Base-by-base conservation (phyloP, 2,113 vertebrate species). In the Rhinichthys klamathensis region DNA sequence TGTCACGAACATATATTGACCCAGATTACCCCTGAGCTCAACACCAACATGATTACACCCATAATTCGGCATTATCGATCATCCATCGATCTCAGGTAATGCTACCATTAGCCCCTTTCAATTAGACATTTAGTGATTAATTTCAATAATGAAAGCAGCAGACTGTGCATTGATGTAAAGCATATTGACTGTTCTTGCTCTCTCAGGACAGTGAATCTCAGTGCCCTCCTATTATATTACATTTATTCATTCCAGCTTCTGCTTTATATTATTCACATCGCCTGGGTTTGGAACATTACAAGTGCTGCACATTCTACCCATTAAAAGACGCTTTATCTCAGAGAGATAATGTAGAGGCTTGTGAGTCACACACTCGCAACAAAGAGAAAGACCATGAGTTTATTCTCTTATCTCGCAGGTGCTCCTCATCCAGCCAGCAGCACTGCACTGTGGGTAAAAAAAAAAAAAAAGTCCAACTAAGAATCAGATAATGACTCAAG, bases 311-410 rank as follows among this genome's bases (percentile, higher is more conserved):
- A 65, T 83, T 73, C 63, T 85, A 65, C 41, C 80, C 84, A 60
- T 82, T 85, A 83, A 85, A 78, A 76, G 60, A 85, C 6, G 23
- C 67, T 78, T 72, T 76, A 65, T 82, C 72, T 88, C 78, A 16
- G 73, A 18, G 69, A 85, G 73, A 88, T 84, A 76, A 86, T 80
- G 82, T 46, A 63, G 85, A 75, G 16, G 9, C 38, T 87, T 67
- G 69, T 76, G 84, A 84, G 60, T 87, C 84, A 65, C 82, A 60
- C 83, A 56, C 56, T 82, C 30, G 2, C 76, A 80, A 80, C 84
- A 85, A 61, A 84, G 75, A 70, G 72, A 58, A 23, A 82, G 72
- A 90, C 90, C 88, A 90, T 56, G 85, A 89, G 86, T 83, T 84
- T 35, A 86, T 80, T 88, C 88, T 86, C 81, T 82, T 81, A 61